Percentiles rank a stretch among this genome's conserved stretches.
Evolutionary conservation across 2,113 vertebrate species (phyloP).

Genomic region (Thamnophis sirtalis): DNA sequence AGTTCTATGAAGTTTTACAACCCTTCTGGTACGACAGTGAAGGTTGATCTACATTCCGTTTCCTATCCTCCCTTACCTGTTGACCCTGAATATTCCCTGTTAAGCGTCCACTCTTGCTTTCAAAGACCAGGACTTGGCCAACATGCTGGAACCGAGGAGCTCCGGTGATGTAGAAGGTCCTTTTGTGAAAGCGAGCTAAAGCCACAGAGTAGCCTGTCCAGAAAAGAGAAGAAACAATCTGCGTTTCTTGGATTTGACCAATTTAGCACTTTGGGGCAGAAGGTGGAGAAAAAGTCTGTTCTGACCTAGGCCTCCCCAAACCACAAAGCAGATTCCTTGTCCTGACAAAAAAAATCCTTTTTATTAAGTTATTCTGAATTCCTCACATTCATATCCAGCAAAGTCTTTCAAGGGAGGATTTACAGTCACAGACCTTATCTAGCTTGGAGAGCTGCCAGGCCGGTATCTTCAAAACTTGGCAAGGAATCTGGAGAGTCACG

Average conservation of each 20-base stretch:
- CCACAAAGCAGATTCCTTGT: too few relatives aligned
- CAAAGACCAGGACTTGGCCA: conserved; percentile 9
- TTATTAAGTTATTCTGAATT: too few relatives aligned
- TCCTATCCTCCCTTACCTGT: background rate
- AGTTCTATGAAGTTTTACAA: background rate
- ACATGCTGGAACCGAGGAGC: conserved; percentile 28
- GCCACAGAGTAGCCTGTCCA: conserved; percentile 4
- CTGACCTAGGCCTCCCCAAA: too few relatives aligned
- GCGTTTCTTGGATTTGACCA: background rate
- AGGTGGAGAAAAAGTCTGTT: background rate
- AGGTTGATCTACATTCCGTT: background rate
- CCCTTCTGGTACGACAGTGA: background rate
- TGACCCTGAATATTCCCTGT: background rate
- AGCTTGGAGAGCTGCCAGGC: too few relatives aligned
- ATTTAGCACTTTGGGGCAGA: background rate
- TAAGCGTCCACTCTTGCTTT: background rate
- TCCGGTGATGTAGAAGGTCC: conserved; percentile 10
- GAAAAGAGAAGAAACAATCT: background rate
- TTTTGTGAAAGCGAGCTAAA: background rate
- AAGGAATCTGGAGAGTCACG: too few relatives aligned
- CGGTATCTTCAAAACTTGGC: too few relatives aligned
- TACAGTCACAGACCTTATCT: too few relatives aligned
- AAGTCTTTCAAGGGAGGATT: too few relatives aligned
- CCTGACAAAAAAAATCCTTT: too few relatives aligned
- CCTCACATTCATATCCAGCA: too few relatives aligned